A percentile compares a stretch with the other conserved stretches of the same genome.
These are phyloP conservation scores for Pungitius pungitius DNA, from an alignment of 2,113 vertebrate genomes.

Conservation along the genomic window DNA sequence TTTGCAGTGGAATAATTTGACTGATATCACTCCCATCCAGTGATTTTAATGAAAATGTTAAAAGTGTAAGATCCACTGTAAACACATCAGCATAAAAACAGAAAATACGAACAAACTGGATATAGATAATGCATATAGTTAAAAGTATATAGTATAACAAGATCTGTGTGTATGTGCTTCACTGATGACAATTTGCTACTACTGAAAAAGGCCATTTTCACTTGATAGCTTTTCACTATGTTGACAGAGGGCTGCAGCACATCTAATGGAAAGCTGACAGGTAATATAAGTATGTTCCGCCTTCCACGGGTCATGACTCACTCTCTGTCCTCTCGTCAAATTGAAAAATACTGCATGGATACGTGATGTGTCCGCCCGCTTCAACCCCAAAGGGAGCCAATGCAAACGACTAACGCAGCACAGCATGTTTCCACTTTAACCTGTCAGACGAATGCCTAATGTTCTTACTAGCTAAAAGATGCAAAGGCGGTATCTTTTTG, in stretches of 20 bases:
- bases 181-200: neutral
- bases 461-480: neutral
- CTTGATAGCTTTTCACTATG: neutral
- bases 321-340: neutral
- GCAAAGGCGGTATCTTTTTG: neutral
- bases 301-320: neutral
- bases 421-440: neutral
- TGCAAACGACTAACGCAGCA: slow-evolving; percentile 9
- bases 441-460: neutral
- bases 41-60: too few species aligned
- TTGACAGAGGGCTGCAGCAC: neutral
- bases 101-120: too few species aligned
- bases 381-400: neutral
- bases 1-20: too few species aligned
- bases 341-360: neutral
- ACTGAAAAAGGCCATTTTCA: slow-evolving; percentile 12
- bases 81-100: too few species aligned
- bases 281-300: neutral
- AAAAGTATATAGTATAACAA: neutral
- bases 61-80: too few species aligned
- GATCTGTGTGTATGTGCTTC: neutral
- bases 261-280: slow-evolving; percentile 5
- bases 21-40: too few species aligned
- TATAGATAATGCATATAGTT: neutral
- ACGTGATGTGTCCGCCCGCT: neutral